A percentile compares a stretch with the other conserved stretches of the same genome.
These are phyloP conservation scores for Panurus biarmicus DNA, from an alignment of 2,113 vertebrate species.

Conservation along the genomic window DNA sequence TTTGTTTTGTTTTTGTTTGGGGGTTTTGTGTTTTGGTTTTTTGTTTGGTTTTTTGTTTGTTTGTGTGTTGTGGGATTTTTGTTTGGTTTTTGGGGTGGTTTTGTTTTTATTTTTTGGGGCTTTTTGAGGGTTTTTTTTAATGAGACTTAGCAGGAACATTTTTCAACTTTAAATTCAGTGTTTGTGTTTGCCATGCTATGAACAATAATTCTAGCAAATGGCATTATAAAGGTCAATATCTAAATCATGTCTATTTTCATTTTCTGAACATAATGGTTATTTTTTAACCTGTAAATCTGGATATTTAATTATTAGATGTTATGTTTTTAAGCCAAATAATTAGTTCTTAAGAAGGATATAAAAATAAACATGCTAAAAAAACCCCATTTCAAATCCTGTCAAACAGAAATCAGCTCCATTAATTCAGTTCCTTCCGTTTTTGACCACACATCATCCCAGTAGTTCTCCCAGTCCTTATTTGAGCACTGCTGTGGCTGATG, in stretches of 20 bases:
- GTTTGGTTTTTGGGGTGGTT: too few relatives aligned
- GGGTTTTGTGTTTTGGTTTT: too few relatives aligned
- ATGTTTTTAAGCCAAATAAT: neutral
- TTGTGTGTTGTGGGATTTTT: too few relatives aligned
- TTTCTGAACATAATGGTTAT: neutral
- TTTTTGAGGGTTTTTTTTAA: too few relatives aligned
- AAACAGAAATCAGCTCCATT: neutral
- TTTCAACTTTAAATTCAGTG: neutral
- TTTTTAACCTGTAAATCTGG: neutral
- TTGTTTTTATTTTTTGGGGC: too few relatives aligned
- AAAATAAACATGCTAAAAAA: neutral
- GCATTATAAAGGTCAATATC: accelerated
- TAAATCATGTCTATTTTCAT: neutral
- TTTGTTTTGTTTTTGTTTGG: neutral
- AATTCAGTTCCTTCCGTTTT: neutral
- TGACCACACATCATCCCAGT: neutral
- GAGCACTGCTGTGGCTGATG: neutral
- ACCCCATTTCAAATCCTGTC: neutral
- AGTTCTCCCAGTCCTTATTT: neutral
- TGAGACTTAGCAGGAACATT: neutral
- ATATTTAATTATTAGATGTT: neutral
- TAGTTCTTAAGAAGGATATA: neutral
- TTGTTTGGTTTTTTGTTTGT: neutral
- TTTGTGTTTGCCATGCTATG: neutral
- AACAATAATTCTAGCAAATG: neutral